Conservation (phyloP, 1,140 invertebrate species). For the Aphelenchoides fujianensis region DNA sequence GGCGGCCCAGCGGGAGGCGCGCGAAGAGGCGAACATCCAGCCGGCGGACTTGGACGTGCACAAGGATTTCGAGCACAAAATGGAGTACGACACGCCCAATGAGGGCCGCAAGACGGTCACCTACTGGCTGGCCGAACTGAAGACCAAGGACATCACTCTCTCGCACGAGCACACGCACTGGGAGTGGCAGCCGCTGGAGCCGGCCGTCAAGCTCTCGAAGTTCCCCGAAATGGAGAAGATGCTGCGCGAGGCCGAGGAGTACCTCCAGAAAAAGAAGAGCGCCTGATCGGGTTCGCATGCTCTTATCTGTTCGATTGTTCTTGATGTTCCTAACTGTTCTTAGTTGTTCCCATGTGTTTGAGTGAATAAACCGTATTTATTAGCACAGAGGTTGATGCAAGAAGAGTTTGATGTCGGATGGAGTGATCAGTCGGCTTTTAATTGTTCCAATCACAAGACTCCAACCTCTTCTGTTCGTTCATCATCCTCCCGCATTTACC, state of each 20-base stretch:
- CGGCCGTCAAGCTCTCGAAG: constrained; percentile 70
- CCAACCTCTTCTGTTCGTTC: no score
- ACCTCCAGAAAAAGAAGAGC: constrained; percentile 31
- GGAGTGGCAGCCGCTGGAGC: constrained; percentile 73
- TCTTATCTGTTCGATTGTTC: no score
- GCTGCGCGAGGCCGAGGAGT: constrained; percentile 68
- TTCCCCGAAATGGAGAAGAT: constrained; percentile 72
- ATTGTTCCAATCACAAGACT: no score
- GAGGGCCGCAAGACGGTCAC: constrained; percentile 77
- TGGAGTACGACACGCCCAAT: constrained; percentile 68
- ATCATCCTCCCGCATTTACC: no score
- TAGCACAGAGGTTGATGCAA: no score
- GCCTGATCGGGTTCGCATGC: no score
- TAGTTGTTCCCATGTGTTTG: no score
- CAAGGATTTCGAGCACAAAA: constrained; percentile 61
- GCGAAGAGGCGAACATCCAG: constrained; percentile 77
- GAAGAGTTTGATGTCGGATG: no score
- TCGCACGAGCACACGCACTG: constrained; percentile 79
- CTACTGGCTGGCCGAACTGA: constrained; percentile 80
- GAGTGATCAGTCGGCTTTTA: no score
- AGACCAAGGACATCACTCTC: constrained; percentile 70
- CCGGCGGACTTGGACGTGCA: constrained; percentile 61
- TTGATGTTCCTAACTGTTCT: no score
- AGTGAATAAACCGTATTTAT: no score
- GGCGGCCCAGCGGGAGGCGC: constrained; percentile 81